These are phyloP conservation scores for Melanotaenia duboulayi DNA, from an alignment of 2,113 vertebrate genomes.

Conservation along the genomic window DNA sequence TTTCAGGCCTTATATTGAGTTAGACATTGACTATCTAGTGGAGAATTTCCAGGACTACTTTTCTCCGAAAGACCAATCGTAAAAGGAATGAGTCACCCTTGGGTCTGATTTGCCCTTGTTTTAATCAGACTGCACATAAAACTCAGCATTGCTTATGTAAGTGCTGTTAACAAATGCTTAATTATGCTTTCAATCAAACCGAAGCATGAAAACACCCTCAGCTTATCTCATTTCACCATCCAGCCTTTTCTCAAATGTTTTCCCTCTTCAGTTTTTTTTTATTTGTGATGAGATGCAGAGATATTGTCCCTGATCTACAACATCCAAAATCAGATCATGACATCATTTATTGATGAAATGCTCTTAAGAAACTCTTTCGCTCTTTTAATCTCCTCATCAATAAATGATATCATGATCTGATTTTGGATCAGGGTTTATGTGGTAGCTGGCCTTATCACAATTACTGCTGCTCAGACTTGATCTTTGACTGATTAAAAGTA, in stretches of 20 bases:
- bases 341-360: background rate
- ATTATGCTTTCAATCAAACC: slow-evolving; percentile 8
- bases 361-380: slow-evolving; percentile 6
- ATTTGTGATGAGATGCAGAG: background rate
- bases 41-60: slow-evolving; percentile 36
- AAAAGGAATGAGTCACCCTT: slow-evolving; percentile 24
- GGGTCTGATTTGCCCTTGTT: slow-evolving; percentile 24
- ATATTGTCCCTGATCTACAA: background rate
- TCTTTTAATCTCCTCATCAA: slow-evolving; percentile 19
- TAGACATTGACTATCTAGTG: slow-evolving; percentile 9
- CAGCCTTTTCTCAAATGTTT: background rate
- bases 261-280: background rate
- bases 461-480: too few species aligned
- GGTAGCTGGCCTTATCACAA: background rate
- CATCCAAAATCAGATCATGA: background rate
- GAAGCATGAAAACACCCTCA: background rate
- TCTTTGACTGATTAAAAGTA: too few species aligned
- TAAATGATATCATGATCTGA: slow-evolving; percentile 11
- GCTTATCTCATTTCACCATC: slow-evolving; percentile 2
- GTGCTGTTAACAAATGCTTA: slow-evolving; percentile 18
- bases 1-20: slow-evolving; percentile 49
- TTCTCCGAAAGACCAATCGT: slow-evolving; percentile 30
- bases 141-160: background rate
- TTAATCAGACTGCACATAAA: slow-evolving; percentile 31
- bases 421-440: slow-evolving; percentile 3